A percentile compares a stretch with the other conserved stretches of the same genome.
Conservation (phyloP, 2,797 vertebrate genomes). For the Onychomys leucogaster region DNA sequence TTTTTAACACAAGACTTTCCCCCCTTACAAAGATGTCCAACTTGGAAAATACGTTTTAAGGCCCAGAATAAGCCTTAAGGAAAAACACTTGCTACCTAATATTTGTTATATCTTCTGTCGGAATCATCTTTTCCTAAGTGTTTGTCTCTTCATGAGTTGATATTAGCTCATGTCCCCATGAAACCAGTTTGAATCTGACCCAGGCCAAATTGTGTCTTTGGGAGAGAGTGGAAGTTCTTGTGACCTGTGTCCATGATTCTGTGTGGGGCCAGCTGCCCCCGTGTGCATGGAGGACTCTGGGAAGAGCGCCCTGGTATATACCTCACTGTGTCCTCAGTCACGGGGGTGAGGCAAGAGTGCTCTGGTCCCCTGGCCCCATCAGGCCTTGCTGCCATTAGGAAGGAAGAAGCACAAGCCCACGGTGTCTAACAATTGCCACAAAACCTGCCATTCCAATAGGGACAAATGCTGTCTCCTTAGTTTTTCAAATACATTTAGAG, state of each 20-base stretch:
- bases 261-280: no score
- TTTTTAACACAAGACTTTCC: background rate
- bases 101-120: background rate
- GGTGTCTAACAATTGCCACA: background rate
- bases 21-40: background rate
- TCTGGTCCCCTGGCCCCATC: no score
- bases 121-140: background rate
- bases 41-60: background rate
- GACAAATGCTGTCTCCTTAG: background rate
- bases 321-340: background rate
- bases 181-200: background rate
- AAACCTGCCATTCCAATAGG: background rate
- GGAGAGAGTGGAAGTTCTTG: background rate
- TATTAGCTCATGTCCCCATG: no score
- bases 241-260: background rate
- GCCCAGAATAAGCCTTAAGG: background rate
- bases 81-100: background rate
- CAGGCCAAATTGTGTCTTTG: background rate
- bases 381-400: background rate
- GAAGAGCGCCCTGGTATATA: background rate
- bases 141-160: background rate
- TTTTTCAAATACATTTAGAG: background rate
- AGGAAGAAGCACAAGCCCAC: fast-evolving
- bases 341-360: background rate
- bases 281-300: background rate